phyloP scores from a whole-genome alignment of 2,888 invertebrate species.

The Tenthredo scrophulariae region DNA sequence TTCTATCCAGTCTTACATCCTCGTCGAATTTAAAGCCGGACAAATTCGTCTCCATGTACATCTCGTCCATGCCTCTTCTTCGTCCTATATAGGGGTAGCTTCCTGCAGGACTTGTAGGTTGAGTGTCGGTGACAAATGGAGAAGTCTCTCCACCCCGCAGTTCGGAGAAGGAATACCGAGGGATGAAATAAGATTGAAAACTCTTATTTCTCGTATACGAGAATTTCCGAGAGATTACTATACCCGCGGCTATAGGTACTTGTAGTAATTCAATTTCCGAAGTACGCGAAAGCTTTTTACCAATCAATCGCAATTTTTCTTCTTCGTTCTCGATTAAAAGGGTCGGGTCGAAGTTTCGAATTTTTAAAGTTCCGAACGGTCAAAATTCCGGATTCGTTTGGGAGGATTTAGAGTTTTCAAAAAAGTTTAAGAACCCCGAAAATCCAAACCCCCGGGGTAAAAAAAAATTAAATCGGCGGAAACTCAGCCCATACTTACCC shows the following conservation, averaged over 20 bases:
- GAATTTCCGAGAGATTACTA: neutral
- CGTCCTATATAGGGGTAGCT: neutral
- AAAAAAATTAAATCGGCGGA: neutral
- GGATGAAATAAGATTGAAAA: constrained; percentile 22
- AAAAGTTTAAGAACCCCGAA: neutral
- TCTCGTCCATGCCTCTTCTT: neutral
- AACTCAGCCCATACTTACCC: too few species aligned
- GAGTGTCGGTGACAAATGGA: constrained; percentile 31
- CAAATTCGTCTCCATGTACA: neutral
- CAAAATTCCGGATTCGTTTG: neutral
- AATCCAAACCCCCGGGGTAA: neutral
- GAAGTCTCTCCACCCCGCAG: too few species aligned
- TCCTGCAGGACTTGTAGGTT: neutral
- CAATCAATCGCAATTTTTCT: neutral
- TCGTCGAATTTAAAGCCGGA: neutral
- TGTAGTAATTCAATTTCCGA: neutral
- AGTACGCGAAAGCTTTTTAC: neutral
- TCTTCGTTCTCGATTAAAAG: neutral
- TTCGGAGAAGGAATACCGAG: neutral
- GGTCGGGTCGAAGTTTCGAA: neutral
- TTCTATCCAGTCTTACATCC: neutral
- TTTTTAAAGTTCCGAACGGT: neutral
- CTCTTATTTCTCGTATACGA: constrained; percentile 9
- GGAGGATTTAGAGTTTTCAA: neutral
- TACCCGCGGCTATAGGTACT: neutral